Evolutionary conservation across 1,140 invertebrate genomes (phyloP), one percentile per base, ranked within the genome.

Genomic region (Megalonaias nervosa): DNA sequence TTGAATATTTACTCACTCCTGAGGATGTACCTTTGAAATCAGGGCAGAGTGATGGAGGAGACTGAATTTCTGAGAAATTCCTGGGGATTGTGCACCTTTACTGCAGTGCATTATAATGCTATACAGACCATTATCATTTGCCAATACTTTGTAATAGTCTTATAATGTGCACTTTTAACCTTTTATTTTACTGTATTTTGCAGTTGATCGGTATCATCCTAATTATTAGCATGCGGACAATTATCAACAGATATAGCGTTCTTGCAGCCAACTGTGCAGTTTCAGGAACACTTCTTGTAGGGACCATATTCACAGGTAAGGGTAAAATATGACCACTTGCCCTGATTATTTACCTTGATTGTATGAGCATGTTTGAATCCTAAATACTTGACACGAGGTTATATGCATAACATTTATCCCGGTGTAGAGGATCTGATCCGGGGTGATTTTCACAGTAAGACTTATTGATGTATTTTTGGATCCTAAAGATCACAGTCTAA

Each of bases 161-260:
- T 26, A 38, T 14, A 21, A 14, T 19, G 21, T n/a, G n/a, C 57
- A 12, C 5, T 67, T 73, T 67, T n/a, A 15, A 67, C 12, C 17
- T 21, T 23, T 67, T 48, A 59, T 65, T 66, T 75, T 38, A 23
- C 21, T 67, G 48, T 68, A 67, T 75, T 61, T 85, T 85, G 5
- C 94, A 96, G 92, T 86, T 94, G 1, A 97, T 97, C 89, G 96
- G 96, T 21, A 95, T 97, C 38, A 87, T 93, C 9, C 94, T 97
- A 79, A 97, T 96, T 0, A 83, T 92, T 56, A 84, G 90, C 1
- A 92, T 92, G 84, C 85, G 92, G 48, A 85, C 90, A 14, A 82
- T 93, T 61, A 84, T 91, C 64, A 83, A 86, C 17, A 81, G 80
- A 26, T 66, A 84, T 55, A 81, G 81, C 68, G 81, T 95, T 79